Percentiles rank a stretch among this genome's conserved stretches.
Conservation (phyloP, 2,113 vertebrate species). For the Tupaia chinensis region DNA sequence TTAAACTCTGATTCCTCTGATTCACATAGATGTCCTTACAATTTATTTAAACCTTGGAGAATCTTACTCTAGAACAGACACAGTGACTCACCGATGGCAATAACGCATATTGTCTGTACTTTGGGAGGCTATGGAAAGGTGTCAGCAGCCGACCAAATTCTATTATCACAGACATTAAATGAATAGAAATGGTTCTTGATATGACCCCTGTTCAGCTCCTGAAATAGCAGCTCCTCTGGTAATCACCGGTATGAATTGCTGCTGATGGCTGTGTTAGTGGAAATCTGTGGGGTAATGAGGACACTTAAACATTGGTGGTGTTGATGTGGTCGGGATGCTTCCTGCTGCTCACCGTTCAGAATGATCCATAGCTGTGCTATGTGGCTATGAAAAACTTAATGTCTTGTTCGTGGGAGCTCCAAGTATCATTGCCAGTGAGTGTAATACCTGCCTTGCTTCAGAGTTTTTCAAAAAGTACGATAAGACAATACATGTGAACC, state of each 20-base stretch:
- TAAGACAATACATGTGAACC: not conserved
- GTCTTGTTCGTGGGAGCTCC: not conserved
- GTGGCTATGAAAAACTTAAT: not conserved
- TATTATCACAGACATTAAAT: not conserved
- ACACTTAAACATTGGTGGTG: not conserved
- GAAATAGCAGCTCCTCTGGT: not conserved
- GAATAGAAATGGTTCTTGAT: slow-evolving; percentile 14
- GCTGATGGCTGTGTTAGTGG: not conserved
- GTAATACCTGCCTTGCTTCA: not conserved
- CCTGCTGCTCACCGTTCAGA: slow-evolving; percentile 14
- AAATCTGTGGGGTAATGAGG: not conserved
- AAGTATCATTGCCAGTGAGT: not conserved
- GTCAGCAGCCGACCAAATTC: slow-evolving; percentile 24
- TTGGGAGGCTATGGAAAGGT: not conserved
- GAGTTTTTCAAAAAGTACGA: slow-evolving; percentile 30
- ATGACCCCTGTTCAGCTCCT: not conserved
- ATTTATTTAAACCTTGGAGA: slow-evolving; percentile 39
- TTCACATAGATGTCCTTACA: slow-evolving; percentile 13
- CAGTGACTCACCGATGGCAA: slow-evolving; percentile 27
- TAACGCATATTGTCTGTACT: not conserved
- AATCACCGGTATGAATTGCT: not conserved
- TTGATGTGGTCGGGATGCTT: not conserved
- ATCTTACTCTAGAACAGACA: slow-evolving; percentile 23
- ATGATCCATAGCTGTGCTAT: not conserved
- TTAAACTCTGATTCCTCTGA: slow-evolving; percentile 47